Evolutionary conservation across 2,113 vertebrate genomes (phyloP).

Genomic region (Erpornis zantholeuca): DNA sequence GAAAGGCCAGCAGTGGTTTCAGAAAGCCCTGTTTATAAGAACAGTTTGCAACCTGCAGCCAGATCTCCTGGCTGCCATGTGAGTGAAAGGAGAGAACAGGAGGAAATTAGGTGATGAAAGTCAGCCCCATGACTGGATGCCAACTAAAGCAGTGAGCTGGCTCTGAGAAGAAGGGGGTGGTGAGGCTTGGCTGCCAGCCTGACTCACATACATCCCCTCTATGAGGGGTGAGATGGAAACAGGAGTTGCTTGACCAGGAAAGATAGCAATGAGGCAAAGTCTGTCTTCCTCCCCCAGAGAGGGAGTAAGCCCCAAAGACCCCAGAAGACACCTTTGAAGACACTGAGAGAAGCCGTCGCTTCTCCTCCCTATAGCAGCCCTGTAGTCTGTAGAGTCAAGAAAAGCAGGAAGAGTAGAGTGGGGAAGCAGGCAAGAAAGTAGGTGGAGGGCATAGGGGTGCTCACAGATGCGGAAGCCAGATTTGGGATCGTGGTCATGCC

Average conservation of each 20-base stretch:
- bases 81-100: constrained; percentile 61
- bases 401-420: not conserved
- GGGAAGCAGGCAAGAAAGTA: not conserved
- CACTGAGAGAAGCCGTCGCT: not conserved
- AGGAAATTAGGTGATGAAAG: constrained; percentile 66
- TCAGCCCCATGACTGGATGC: constrained; percentile 49
- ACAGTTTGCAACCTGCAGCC: constrained; percentile 46
- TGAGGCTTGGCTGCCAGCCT: constrained; percentile 24
- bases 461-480: constrained; percentile 94
- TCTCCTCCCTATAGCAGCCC: not conserved
- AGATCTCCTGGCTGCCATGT: constrained; percentile 46
- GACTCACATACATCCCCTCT: not conserved
- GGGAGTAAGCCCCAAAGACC: not conserved
- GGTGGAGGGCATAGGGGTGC: constrained; percentile 36
- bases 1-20: constrained; percentile 8
- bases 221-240: not conserved
- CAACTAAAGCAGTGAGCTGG: constrained; percentile 64
- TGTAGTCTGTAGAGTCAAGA: not conserved
- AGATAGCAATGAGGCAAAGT: not conserved
- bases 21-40: constrained; percentile 30
- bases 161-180: constrained; percentile 25
- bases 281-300: not conserved
- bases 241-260: constrained; percentile 21
- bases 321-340: not conserved
- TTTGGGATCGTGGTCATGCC: constrained; percentile 73